Evolutionary conservation across 2,888 invertebrate species (phyloP).

Genomic region (Perizoma flavofasciatum): DNA sequence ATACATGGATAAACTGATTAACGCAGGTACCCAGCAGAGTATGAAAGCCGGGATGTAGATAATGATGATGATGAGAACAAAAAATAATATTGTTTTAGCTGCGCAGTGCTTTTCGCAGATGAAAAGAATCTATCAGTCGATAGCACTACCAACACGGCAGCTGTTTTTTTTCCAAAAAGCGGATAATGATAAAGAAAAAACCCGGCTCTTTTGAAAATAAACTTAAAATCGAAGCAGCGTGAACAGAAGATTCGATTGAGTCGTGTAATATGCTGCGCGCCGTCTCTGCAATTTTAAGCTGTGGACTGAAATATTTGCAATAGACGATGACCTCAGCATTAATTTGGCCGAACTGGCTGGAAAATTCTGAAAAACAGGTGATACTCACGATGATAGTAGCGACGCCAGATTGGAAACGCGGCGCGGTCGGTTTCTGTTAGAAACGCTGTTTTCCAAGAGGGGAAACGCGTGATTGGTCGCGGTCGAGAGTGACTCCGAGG

Average conservation of each 20-base stretch:
- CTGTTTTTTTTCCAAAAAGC: no score
- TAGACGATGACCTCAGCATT: slow-evolving; percentile 23
- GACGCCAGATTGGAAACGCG: slow-evolving; percentile 30
- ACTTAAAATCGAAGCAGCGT: no score
- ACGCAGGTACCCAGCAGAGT: no score
- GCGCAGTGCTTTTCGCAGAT: no score
- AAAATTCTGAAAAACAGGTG: slow-evolving; percentile 14
- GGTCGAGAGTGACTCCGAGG: slow-evolving; percentile 41
- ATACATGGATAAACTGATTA: no score
- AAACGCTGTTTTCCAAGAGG: slow-evolving; percentile 16
- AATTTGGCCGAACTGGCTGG: background rate
- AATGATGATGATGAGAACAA: no score
- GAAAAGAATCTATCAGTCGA: no score
- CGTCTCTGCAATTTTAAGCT: slow-evolving; percentile 8
- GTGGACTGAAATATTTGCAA: slow-evolving; percentile 23
- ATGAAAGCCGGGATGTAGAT: no score
- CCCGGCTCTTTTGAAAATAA: no score
- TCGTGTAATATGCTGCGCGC: slow-evolving; percentile 5
- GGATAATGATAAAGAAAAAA: no score
- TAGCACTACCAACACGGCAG: no score
- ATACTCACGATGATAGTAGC: slow-evolving; percentile 24
- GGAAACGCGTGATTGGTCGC: slow-evolving; percentile 39
- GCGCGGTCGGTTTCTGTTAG: slow-evolving; percentile 28
- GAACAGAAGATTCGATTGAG: background rate
- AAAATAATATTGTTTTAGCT: no score